Evolutionary conservation across 2,888 invertebrate species (phyloP).

Genomic region (Mimumesa dahlbomi): DNA sequence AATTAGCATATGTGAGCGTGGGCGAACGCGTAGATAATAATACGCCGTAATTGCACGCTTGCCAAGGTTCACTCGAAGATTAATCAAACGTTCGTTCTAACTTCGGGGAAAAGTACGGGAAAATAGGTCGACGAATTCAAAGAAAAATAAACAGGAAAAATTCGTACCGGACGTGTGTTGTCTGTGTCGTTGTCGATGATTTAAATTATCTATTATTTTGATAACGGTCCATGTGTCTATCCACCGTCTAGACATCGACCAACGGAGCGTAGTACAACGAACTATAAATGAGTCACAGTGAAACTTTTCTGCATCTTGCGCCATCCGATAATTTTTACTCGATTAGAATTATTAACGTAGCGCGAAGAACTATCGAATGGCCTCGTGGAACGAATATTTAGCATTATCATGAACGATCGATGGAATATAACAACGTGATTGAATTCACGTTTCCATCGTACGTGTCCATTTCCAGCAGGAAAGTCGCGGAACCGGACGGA

Average conservation of each 20-base stretch:
- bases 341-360: too few relatives aligned
- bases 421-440: too few relatives aligned
- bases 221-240: conserved; percentile 20
- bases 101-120: too few relatives aligned
- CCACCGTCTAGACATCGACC: conserved; percentile 17
- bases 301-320: neutral
- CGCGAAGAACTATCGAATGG: too few relatives aligned
- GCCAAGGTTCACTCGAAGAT: too few relatives aligned
- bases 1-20: too few relatives aligned
- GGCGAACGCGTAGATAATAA: too few relatives aligned
- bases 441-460: too few relatives aligned
- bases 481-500: conserved; percentile 10
- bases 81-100: neutral
- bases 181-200: neutral
- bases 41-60: too few relatives aligned
- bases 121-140: neutral
- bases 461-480: neutral
- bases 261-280: neutral
- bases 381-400: too few relatives aligned
- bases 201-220: conserved; percentile 9
- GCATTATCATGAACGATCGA: too few relatives aligned
- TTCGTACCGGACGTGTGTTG: neutral
- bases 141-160: too few relatives aligned
- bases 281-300: conserved; percentile 10
- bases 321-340: neutral